phyloP scores from a whole-genome alignment of 2,113 vertebrate species.

The Oceanites oceanicus region DNA sequence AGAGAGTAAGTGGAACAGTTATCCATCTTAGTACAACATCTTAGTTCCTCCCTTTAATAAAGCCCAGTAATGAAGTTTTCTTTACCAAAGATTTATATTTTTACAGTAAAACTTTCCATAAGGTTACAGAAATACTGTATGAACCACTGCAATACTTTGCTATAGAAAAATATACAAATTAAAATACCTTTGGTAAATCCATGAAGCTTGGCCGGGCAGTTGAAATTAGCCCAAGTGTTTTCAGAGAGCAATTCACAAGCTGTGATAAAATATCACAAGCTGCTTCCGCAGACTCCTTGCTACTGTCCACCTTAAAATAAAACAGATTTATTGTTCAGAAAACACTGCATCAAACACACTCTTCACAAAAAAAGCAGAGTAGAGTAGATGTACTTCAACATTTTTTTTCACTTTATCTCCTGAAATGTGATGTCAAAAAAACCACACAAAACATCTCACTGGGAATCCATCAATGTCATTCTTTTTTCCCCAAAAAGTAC shows the following conservation, averaged over 20 bases:
- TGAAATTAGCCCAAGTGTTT: slow-evolving; percentile 94
- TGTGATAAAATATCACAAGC: slow-evolving; percentile 95
- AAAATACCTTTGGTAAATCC: slow-evolving; percentile 94
- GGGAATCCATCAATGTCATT: neutral
- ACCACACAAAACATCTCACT: accelerated
- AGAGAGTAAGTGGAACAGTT: neutral
- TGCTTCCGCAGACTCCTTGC: slow-evolving; percentile 94
- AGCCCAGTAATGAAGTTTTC: neutral
- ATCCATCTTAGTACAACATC: neutral
- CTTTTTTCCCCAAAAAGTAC: neutral
- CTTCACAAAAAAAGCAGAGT: neutral
- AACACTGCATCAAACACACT: neutral
- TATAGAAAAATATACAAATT: neutral
- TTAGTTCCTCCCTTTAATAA: neutral
- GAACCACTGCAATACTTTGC: neutral
- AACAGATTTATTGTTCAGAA: neutral
- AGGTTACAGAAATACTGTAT: neutral
- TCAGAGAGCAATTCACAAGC: slow-evolving; percentile 93
- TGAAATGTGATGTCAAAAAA: neutral
- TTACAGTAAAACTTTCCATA: neutral
- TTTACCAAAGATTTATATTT: neutral
- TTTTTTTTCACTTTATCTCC: neutral
- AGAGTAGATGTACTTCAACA: neutral
- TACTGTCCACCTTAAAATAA: slow-evolving; percentile 90
- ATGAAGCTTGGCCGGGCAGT: slow-evolving; percentile 97